Evolutionary conservation across 2,888 invertebrate species (phyloP), one percentile per base, ranked within the genome.

Genomic region (Noctua janthe): DNA sequence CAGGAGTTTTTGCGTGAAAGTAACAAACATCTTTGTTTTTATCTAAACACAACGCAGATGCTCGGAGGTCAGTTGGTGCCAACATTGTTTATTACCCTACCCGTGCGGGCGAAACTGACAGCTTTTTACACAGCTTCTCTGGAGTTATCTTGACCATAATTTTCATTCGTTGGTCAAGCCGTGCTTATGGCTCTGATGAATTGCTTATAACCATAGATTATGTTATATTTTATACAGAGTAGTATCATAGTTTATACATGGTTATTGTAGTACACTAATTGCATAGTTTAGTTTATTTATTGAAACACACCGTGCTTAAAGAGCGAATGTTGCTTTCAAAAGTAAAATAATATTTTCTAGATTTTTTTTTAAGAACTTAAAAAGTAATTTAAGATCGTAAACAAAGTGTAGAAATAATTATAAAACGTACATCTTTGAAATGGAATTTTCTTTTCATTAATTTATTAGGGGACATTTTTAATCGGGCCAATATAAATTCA

Each of bases 291-390:
- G n/a, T 66, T 59, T 71, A 51, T 71, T 64, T 29, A 2, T 51
- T 83, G 43, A 59, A 71, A 59, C 23, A 66, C 51, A 59, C 71
- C 66, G 83, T 70, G 54, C 83, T 71, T 39, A 69, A 69, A 81
- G 59, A 76, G 54, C 39, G 56, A 74, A 70, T 39, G 17, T 71
- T 64, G 39, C 47, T 54, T 83, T 11, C 29, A n/a, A 35, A 59
- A n/a, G 15, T 51, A 67, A 75, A 67, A 67, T 43, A 23, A 59
- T 56, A 80, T 54, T 74, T 56, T 56, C n/a, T 56, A 39, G n/a
- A 20, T 35, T n/a, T 20, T 43, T 7, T n/a, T 29, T 29, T 29
- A 23, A 20, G 11, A 15, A 39, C 13, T 47, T 20, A 35, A 39
- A 15, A 20, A 20, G 4, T 39, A 23, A 39, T 20, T n/a, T 35